Evolutionary conservation across 64 coral and sea anemone genomes (phyloP), one percentile per base, ranked within the genome.

Genomic region (Anthopleura sola): DNA sequence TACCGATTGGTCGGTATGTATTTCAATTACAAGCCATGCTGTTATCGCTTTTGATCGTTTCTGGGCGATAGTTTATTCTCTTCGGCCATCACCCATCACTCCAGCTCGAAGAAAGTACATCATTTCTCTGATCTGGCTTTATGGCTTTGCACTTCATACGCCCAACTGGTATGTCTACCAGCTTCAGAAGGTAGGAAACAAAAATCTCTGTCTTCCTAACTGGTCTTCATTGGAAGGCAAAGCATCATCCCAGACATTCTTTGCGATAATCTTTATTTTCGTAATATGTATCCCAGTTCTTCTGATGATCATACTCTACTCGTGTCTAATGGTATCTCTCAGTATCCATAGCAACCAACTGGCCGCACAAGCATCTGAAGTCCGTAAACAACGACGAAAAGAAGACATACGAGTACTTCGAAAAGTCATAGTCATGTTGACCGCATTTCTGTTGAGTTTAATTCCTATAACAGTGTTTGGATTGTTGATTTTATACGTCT

Each of bases 41-140:
- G 56, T 95, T 2, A 95, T 95, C 26, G 89, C 93, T 20, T 55
- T 91, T 75, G 93, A 95, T 32, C 75, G 93, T 19, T 95, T 91
- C 38, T 84, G 86, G 74, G 87, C 88, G 16, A 69, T 91, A 24
- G 51, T 88, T 19, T 44, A 85, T 68, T 82, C 93, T 20, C 58
- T 95, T 50, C 44, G 69, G 32, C 77, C 37, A 15, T 55, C 46
- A 54, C 44, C 68, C 17, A 91, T 91, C 24, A 84, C 93, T 81
- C 39, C 47, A 2, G 75, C 51, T 12, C 68, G 36, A 55, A 80
- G 88, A 23, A 81, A 74, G 18, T 55, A 55, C 37, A 68, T 90
- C 18, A 38, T 90, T 17, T 66, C 49, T 29, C 56, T 37, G 7
- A 84, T 82, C 18, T 90, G 88, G 88, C 29, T 90, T 36, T 34